These are phyloP conservation scores for Lanistes nyassanus DNA, from an alignment of 1,140 invertebrate species.

Conservation along the genomic window DNA sequence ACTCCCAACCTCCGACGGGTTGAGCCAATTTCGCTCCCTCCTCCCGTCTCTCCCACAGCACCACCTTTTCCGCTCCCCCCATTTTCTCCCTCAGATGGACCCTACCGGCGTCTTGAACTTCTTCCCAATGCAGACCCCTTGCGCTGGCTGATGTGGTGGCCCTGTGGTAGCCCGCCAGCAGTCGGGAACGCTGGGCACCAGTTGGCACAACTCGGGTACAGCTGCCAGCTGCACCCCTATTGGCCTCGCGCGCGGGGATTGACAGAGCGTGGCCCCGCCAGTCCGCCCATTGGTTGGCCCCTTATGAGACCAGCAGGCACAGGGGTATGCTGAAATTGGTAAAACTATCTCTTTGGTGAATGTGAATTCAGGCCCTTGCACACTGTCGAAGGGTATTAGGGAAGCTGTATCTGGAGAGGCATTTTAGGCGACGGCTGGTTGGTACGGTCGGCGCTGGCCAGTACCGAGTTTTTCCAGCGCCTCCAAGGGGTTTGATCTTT, in stretches of 20 bases:
- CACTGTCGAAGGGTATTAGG: slow-evolving; percentile 56
- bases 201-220: no score
- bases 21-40: background rate
- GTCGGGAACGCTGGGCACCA: no score
- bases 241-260: slow-evolving; percentile 40
- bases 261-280: slow-evolving; percentile 32
- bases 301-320: slow-evolving; percentile 29
- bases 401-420: slow-evolving; percentile 24
- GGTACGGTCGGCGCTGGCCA: background rate
- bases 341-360: slow-evolving; percentile 52
- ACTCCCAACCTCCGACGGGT: no score
- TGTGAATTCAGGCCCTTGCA: slow-evolving; percentile 42
- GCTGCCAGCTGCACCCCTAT: slow-evolving; percentile 15
- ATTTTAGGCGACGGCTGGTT: background rate
- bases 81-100: background rate
- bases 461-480: background rate
- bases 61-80: background rate
- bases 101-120: background rate
- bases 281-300: slow-evolving; percentile 42
- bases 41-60: background rate
- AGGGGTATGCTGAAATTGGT: slow-evolving; percentile 58
- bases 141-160: no score
- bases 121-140: no score
- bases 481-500: background rate
- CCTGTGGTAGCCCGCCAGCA: no score